These are phyloP conservation scores for Cyanistes caeruleus DNA, from an alignment of 2,113 vertebrate species.

Conservation along the genomic window DNA sequence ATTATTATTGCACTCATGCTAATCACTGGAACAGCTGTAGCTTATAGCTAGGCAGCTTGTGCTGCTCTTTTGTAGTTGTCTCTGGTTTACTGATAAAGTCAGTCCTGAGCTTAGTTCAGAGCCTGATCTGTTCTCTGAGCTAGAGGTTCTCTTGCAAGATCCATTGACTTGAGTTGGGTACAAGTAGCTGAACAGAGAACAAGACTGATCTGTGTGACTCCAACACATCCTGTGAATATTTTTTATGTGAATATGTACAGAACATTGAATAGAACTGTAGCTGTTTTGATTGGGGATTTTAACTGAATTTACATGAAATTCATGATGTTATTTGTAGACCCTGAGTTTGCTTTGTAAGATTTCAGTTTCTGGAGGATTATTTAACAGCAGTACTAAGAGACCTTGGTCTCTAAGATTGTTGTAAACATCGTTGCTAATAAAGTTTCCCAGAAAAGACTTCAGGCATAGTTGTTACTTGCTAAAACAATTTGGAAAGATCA, in stretches of 20 bases:
- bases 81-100: background rate
- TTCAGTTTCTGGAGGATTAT: conserved; percentile 37
- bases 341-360: conserved; percentile 9
- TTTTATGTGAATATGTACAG: background rate
- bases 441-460: conserved; percentile 62
- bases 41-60: background rate
- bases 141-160: background rate
- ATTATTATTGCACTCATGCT: background rate
- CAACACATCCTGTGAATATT: background rate
- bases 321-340: background rate
- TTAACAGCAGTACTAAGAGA: conserved; percentile 6
- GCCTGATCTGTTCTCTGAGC: background rate
- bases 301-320: background rate
- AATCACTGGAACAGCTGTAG: background rate
- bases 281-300: background rate
- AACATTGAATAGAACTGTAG: background rate
- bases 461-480: conserved; percentile 59
- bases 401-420: background rate
- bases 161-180: background rate
- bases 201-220: background rate
- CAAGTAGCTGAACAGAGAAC: background rate
- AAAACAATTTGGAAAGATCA: conserved; percentile 76
- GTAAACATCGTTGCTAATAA: conserved; percentile 31
- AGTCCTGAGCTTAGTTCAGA: background rate
- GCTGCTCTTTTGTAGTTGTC: background rate